Evolutionary conservation across 2,113 vertebrate species (phyloP), one percentile per base, ranked within the genome.

Genomic region (Mustela nigripes): DNA sequence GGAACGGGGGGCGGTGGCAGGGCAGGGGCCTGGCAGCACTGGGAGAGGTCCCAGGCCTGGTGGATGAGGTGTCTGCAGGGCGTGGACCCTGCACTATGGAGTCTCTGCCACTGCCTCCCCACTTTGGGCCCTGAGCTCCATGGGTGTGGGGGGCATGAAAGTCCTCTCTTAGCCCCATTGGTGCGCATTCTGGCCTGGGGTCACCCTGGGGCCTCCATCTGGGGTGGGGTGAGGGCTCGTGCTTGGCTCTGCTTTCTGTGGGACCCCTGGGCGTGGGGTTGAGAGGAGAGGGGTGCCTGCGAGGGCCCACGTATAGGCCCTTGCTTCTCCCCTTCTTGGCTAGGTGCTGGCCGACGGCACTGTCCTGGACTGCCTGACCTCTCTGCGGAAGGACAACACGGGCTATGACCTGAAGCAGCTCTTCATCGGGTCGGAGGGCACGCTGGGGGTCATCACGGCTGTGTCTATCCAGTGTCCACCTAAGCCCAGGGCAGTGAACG

Each of bases 341-440:
- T 82, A 99, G 99, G 99, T 99, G 36, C 98, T 99, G 96, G 99
- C 99, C 1, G 99, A 99, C 1, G 99, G 99, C 53, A 98, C 98
- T 0, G 39, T 99, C 81, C 98, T 99, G 97, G 98, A 99, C 98
- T 99, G 99, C 74, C 97, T 99, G 98, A 95, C 98, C 0, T 99
- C 99, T 1, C 98, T 99, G 98, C 97, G 99, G 73, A 99, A 99
- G 97, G 99, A 99, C 87, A 99, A 99, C 97, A 99, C 99, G 0
- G 99, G 99, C 98, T 99, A 99, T 3, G 99, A 99, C 97, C 98
- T 99, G 97, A 99, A 99, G 98, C 99, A 99, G 99, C 99, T 99
- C 76, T 99, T 99, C 97, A 99, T 99, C 0, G 99, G 99, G 3
- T 99, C 99, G 0, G 99, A 99, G 97, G 99, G 99, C 12, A 99